These are phyloP conservation scores for Arbacia lixula DNA, from an alignment of 53 echinoderm and acorn worm species.

Conservation along the genomic window DNA sequence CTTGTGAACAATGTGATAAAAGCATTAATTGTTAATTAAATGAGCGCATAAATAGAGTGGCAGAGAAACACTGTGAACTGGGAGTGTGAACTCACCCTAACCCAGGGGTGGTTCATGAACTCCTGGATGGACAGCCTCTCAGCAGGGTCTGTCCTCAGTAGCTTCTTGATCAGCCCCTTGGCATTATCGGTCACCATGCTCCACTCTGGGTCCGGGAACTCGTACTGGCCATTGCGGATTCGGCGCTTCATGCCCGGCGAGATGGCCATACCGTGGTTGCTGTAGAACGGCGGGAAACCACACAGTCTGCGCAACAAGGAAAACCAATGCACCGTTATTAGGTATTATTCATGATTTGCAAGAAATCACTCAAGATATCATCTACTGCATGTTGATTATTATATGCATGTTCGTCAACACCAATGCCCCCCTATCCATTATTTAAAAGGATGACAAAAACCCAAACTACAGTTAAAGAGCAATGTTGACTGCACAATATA, in stretches of 20 bases:
- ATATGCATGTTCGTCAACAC: too few species aligned
- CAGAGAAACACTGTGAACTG: not conserved
- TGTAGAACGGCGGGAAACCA: slow-evolving; percentile 99
- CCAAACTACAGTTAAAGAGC: too few species aligned
- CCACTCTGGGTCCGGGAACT: slow-evolving; percentile 98
- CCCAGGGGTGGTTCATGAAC: slow-evolving; percentile 96
- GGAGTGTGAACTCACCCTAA: slow-evolving; percentile 88
- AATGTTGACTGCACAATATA: too few species aligned
- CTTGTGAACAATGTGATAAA: too few species aligned
- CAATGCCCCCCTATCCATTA: too few species aligned
- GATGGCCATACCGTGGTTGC: slow-evolving; percentile 98
- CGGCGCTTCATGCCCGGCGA: slow-evolving; percentile 98
- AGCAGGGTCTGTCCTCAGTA: slow-evolving; percentile 87
- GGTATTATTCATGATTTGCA: too few species aligned
- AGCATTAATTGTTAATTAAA: too few species aligned
- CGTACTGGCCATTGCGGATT: slow-evolving; percentile 98
- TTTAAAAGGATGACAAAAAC: too few species aligned
- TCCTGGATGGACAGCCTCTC: slow-evolving; percentile 95
- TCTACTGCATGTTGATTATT: too few species aligned
- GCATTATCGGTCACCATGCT: slow-evolving; percentile 81
- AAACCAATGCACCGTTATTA: too few species aligned
- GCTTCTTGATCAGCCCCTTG: slow-evolving; percentile 85
- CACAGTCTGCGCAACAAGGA: slow-evolving; percentile 72
- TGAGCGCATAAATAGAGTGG: too few species aligned
- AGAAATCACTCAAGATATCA: too few species aligned